Base-by-base conservation (phyloP, 2,113 vertebrate species). In the Perccottus glenii region DNA sequence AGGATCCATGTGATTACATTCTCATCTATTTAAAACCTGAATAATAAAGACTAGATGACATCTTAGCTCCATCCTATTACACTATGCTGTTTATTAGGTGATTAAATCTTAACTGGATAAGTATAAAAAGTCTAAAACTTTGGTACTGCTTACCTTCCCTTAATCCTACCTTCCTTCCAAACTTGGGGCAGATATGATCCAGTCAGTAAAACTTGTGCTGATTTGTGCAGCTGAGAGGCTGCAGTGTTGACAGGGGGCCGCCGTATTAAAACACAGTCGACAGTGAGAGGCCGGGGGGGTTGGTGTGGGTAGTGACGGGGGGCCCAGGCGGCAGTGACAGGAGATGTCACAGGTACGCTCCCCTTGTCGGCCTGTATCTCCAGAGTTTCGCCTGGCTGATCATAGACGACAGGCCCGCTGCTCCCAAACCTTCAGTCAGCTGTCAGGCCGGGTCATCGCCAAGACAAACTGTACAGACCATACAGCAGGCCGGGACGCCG, bases 401-500 rank as follows among this genome's bases (percentile, higher is more conserved):
- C 85, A 87, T 79, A 76, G 73, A 73, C 85, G 88, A 91, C 90
- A 87, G 85, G 71, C 61, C 75, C 56, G 70, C 84, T 83, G 84
- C 85, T 83, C 87, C 85, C 83, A 85, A 27, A 73, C 80, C 88
- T 90, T 92, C 91, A 90, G 75, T 91, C 90, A 91, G 72, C 89
- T 89, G 90, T 91, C 91, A 89, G 74, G 15, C 46, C 60, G 80
- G 90, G 90, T 91, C 89, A 89, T 77, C 9, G 70, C 60, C 36
- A 36, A 70, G 82, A 63, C 75, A 33, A 59, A 72, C 77, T 60
- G 68, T 40, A 62, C 55, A 6, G 69, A 69, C 56, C 75, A 52
- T 77, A 65, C 66, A 45, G 53, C 12, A 61, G 61, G 60, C 72
- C 51, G 70, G 52, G 72, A 67, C 11, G 36, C 38, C 27, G 55